Evolutionary conservation across 1,140 invertebrate species (phyloP), one percentile per base, ranked within the genome.

Genomic region (Rhopalosiphum padi): DNA sequence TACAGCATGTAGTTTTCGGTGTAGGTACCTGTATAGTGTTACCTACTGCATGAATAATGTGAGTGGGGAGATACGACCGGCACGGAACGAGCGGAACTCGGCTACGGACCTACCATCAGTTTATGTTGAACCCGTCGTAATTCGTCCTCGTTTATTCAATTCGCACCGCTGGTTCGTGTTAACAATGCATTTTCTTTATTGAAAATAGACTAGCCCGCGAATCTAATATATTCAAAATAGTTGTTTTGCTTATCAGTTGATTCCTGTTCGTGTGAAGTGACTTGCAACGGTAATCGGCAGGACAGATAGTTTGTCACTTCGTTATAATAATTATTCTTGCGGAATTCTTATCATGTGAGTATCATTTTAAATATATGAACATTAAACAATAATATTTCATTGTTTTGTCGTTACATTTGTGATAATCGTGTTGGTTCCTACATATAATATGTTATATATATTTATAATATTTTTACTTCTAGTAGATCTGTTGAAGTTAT

Each of bases 311-410:
- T 25, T 25, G 5, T 86, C 43, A 41, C 85, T 25, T 86, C 25
- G 43, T 86, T 43, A 46, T 1, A 41, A 85, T 85, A 23, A 25
- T 23, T 25, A 25, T 85, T 41, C 23, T 43, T 43, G 83, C 83
- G 37, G 85, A 46, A 46, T 86, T n/a, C 15, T 43, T 86, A 86
- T 86, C 85, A 86, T 86, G 85, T 86, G 23, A 86, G 85, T 86
- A 43, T 46, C 21, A 7, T 37, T 22, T 37, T 83, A 83, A 3
- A n/a, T 18, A 68, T 55, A 9, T 46, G 7, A 25, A 60, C 2
- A 60, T 9, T 15, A 25, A 68, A n/a, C 9, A n/a, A 9, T 6
- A n/a, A 68, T 3, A 68, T 68, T 15, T 15, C 15, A 68, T 35
- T 3, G 23, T 77, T n/a, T 60, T 15, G 30, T 60, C 55, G 25